A percentile compares a stretch with the other conserved stretches of the same genome.
Evolutionary conservation across 2,113 vertebrate genomes (phyloP).

Genomic region (Monopterus albus): DNA sequence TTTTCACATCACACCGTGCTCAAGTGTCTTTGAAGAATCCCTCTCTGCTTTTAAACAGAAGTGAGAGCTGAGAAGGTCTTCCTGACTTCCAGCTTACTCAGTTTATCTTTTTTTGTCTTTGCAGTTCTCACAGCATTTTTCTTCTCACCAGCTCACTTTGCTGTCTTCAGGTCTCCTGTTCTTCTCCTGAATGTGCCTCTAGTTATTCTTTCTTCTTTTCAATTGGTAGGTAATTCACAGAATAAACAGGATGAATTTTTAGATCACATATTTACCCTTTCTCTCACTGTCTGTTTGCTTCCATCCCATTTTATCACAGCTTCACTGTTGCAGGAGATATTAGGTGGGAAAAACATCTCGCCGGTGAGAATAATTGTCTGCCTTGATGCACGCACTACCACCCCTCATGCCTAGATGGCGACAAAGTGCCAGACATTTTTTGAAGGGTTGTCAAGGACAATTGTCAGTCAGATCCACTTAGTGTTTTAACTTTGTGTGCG

Average conservation of each 20-base stretch:
- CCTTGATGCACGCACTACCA: slow-evolving; percentile 52
- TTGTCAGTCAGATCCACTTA: slow-evolving; percentile 36
- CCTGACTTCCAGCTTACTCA: slow-evolving; percentile 45
- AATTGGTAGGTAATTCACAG: background rate
- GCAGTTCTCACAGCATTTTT: slow-evolving; percentile 11
- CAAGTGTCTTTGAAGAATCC: slow-evolving; percentile 62
- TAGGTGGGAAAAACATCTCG: slow-evolving; percentile 18
- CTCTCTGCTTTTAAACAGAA: slow-evolving; percentile 51
- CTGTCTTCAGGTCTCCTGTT: background rate
- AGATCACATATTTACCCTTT: slow-evolving; percentile 3
- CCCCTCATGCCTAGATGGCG: slow-evolving; percentile 78
- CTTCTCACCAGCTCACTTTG: slow-evolving; percentile 10
- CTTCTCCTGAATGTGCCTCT: background rate
- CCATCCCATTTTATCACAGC: background rate
- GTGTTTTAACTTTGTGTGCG: slow-evolving; percentile 19
- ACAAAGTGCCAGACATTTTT: slow-evolving; percentile 73
- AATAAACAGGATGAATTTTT: background rate
- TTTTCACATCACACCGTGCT: slow-evolving; percentile 40
- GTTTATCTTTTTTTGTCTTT: slow-evolving; percentile 15
- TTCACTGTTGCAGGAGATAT: slow-evolving; percentile 7
- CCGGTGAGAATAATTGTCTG: slow-evolving; percentile 3
- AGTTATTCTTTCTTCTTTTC: background rate
- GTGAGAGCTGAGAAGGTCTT: slow-evolving; percentile 52
- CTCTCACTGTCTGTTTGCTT: background rate
- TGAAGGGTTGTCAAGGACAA: slow-evolving; percentile 26